Base-by-base conservation (phyloP, 2,113 vertebrate species). In the Chitala chitala region DNA sequence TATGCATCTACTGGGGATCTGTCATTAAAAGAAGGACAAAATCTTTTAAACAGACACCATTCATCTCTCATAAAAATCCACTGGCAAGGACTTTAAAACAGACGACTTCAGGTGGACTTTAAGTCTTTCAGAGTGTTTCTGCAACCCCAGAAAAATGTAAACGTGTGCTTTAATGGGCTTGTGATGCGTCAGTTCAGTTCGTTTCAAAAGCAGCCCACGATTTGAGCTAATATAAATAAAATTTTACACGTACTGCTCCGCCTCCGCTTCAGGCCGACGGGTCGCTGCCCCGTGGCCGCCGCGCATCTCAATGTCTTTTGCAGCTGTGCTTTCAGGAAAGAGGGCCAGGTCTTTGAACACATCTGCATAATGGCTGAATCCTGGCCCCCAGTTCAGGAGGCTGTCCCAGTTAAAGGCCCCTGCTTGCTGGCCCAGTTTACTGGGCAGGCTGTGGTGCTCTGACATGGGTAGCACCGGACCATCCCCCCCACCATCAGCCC, bases 301-400 rank as follows among this genome's bases (percentile, higher is more conserved):
- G 86, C 89, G 83, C 71, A 96, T 95, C 79, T 98, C 94, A 59
- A 87, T 87, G 82, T 90, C 90, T 82, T 85, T 91, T 78, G 87
- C 83, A 3, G 92, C 86, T 76, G 90, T 73, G 69, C 94, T 94
- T 82, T 99, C 96, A 0, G 97, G 96, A 66, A 99, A 94, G 29
- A 92, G 91, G 44, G 97, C 97, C 82, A 99, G 84, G 90, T 99
- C 97, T 82, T 96, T 95, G 87, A 98, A 99, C 79, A 99, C 97
- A 42, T 98, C 96, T 53, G 96, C 95, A 15, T 99, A 99, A 86
- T 98, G 96, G 78, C 94, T 94, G 56, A 99, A 98, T 24, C 96
- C 96, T 0, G 97, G 97, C 66, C 97, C 96, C 96, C 96, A 98
- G 94, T 95, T 97, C 88, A 99, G 89, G 66, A 99, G 94, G 84